A percentile compares a stretch with the other conserved stretches of the same genome.
These are phyloP conservation scores for Sepiola atlantica DNA, from an alignment of 2,888 invertebrate genomes.

Conservation along the genomic window DNA sequence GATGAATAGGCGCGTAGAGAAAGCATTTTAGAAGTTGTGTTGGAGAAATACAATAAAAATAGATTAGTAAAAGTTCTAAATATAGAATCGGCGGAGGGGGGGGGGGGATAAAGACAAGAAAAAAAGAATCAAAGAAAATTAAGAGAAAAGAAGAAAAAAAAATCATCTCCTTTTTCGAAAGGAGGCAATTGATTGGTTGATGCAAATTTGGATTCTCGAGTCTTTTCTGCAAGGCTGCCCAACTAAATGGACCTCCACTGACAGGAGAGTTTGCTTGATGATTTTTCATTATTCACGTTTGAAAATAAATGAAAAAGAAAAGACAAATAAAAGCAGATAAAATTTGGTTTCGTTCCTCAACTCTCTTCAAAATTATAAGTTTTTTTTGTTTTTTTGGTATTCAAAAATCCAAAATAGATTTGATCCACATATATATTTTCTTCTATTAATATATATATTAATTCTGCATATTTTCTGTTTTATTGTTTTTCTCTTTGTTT, in stretches of 20 bases:
- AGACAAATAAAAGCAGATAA: background rate
- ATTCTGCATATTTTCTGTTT: background rate
- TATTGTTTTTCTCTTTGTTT: background rate
- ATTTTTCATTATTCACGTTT: constrained; percentile 32
- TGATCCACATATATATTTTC: background rate
- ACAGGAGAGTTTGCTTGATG: constrained; percentile 32
- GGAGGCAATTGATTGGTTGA: background rate
- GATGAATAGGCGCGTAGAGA: background rate
- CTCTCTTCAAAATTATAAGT: background rate
- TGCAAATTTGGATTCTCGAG: constrained; percentile 15
- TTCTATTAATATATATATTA: too few species aligned
- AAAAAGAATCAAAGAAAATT: background rate
- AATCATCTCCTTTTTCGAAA: background rate
- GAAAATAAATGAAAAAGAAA: background rate
- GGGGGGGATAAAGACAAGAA: background rate
- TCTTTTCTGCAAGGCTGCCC: constrained; percentile 2
- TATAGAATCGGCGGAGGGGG: too few species aligned
- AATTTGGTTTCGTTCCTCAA: background rate
- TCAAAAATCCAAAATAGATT: background rate
- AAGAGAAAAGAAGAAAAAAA: background rate
- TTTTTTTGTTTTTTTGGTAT: background rate
- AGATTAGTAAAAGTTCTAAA: background rate
- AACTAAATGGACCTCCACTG: constrained; percentile 32
- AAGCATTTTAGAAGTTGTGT: background rate
- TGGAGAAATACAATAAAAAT: background rate